Evolutionary conservation across 2,113 vertebrate species (phyloP), one percentile per base, ranked within the genome.

Genomic region (Nibea coibor): DNA sequence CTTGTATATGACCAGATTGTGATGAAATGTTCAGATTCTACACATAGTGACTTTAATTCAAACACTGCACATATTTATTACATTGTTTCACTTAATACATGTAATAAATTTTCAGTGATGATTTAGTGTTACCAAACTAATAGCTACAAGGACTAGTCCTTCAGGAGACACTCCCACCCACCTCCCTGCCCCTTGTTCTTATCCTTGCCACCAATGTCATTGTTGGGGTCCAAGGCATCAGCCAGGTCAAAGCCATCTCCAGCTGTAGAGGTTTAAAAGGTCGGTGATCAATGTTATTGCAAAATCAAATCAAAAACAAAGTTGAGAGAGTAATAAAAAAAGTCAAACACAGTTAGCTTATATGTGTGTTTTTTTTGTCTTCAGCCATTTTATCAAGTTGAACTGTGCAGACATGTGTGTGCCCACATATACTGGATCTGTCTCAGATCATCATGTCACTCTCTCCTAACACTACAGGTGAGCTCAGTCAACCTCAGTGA

Each of bases 221-320:
- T 97, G 17, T 45, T 88, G 57, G 94, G 94, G 85, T 96, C 91
- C 63, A 98, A 68, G 43, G 96, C 97, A 90, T 99, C 97, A 20
- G 75, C 10, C 85, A 98, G 94, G 89, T 96, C 75, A 0, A 98
- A 87, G 15, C 92, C 96, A 73, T 53, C 73, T 45, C 43, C 20
- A 80, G 79, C 26, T 93, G 78, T 43, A 70, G 69, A 58, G 81
- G 54, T 82, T 39, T 65, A 82, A 64, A 81, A 68, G 48, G 56
- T 78, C 8, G 65, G 15, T 4, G 1, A 3, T 77, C 47, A 80
- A 43, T 4, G 67, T 47, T 35, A 53, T 1, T 53, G 45, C 56
- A 58, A 75, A 75, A 54, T 1, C 51, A 39, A 57, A 17, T 12
- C 16, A 48, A 64, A 63, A 9, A 8, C 35, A 39, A 39, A 39